Conservation (phyloP, 2,888 invertebrate genomes). For the Cheilosia vulpina region DNA sequence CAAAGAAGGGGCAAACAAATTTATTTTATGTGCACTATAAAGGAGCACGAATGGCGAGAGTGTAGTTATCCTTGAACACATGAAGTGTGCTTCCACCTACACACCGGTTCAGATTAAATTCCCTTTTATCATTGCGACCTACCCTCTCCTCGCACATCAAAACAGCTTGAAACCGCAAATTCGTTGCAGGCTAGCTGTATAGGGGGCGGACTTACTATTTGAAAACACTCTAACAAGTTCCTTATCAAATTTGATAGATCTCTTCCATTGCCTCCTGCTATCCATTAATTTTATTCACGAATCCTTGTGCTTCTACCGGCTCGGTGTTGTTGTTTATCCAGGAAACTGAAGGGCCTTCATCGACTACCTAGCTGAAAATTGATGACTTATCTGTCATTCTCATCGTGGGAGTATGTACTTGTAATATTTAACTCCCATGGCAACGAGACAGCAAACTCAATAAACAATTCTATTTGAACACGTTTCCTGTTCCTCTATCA, state of each 20-base stretch:
- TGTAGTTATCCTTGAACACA: slow-evolving; percentile 16
- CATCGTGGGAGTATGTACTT: slow-evolving; percentile 39
- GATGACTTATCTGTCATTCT: slow-evolving; percentile 54
- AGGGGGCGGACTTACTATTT: neutral
- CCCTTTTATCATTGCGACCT: slow-evolving; percentile 59
- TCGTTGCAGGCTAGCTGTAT: neutral
- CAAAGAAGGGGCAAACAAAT: slow-evolving; percentile 61
- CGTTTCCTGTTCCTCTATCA: too few relatives aligned
- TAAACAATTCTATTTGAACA: too few relatives aligned
- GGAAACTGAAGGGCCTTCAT: slow-evolving; percentile 32
- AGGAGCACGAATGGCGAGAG: slow-evolving; percentile 7
- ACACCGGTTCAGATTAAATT: slow-evolving; percentile 66
- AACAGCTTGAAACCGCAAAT: slow-evolving; percentile 60
- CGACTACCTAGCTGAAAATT: slow-evolving; percentile 37
- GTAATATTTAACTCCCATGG: slow-evolving; percentile 56
- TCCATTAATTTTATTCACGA: slow-evolving; percentile 72
- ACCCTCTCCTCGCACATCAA: slow-evolving; percentile 57
- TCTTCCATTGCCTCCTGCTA: slow-evolving; percentile 59
- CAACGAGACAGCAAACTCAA: slow-evolving; percentile 51
- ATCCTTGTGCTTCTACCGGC: slow-evolving; percentile 51
- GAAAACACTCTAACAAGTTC: slow-evolving; percentile 72
- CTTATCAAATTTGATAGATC: slow-evolving; percentile 74
- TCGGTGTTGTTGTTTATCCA: slow-evolving; percentile 5
- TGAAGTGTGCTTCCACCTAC: slow-evolving; percentile 39
- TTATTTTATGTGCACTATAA: slow-evolving; percentile 59